These are phyloP conservation scores for Hydropotes inermis DNA, from an alignment of 2,113 vertebrate genomes.

Conservation along the genomic window DNA sequence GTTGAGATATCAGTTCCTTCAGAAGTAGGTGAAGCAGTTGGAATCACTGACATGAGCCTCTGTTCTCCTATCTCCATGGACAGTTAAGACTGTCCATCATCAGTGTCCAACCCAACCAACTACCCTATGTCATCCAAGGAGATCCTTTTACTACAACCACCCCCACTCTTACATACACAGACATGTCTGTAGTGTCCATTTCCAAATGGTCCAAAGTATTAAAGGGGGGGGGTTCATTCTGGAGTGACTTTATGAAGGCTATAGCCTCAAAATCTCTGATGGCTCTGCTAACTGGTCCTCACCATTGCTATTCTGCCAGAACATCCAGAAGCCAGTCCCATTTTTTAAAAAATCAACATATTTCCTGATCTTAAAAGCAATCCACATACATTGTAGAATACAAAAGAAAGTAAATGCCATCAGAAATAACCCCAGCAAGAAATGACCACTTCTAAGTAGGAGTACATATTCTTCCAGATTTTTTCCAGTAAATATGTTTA, in stretches of 20 bases:
- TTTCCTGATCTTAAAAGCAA: slow-evolving; percentile 10
- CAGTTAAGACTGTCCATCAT: not conserved
- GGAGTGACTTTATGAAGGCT: not conserved
- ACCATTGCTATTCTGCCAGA: not conserved
- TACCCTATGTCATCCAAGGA: not conserved
- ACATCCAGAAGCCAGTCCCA: not conserved
- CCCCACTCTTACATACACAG: not conserved
- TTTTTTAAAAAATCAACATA: not conserved
- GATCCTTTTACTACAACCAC: not conserved
- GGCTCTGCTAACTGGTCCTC: not conserved
- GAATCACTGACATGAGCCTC: not conserved
- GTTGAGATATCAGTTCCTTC: not conserved
- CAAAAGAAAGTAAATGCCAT: not conserved
- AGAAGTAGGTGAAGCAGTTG: not conserved
- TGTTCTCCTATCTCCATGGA: not conserved
- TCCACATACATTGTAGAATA: not conserved
- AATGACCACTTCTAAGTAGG: not conserved
- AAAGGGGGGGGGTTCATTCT: not conserved
- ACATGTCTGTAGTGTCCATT: not conserved
- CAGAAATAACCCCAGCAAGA: not conserved
- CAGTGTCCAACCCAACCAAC: not conserved
- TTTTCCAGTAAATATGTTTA: not conserved
- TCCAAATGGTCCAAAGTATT: not conserved
- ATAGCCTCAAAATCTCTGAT: not conserved
- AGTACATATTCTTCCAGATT: not conserved